Evolutionary conservation across 1,140 invertebrate species (phyloP).

Genomic region (Drosophila jambulina): DNA sequence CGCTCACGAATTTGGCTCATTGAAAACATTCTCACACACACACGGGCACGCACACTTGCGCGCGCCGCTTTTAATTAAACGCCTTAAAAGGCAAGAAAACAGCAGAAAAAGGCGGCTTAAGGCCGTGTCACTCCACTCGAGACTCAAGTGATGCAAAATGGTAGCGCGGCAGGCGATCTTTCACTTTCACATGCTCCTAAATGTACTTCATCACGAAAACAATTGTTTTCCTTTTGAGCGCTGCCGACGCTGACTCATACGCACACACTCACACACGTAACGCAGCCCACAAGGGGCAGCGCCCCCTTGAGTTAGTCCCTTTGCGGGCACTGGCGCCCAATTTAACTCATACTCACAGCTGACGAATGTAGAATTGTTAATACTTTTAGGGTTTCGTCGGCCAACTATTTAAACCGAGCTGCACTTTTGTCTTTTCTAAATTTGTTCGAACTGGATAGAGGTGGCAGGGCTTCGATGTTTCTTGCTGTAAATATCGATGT

Average conservation of each 20-base stretch:
- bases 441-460: conserved; percentile 10
- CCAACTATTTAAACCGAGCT: conserved; percentile 25
- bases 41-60: background rate
- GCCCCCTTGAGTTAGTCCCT: conserved; percentile 8
- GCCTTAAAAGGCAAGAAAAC: conserved; percentile 54
- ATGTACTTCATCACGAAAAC: conserved; percentile 4
- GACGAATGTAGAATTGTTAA: conserved; percentile 34
- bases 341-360: conserved; percentile 46
- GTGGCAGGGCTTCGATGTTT: background rate
- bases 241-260: conserved; percentile 52
- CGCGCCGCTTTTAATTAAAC: conserved; percentile 34
- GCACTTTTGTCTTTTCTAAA: conserved; percentile 40
- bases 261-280: conserved; percentile 14
- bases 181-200: conserved; percentile 10
- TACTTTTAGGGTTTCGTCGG: conserved; percentile 29
- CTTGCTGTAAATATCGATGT: background rate
- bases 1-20: conserved; percentile 38
- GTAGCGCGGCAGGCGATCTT: conserved; percentile 4
- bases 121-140: conserved; percentile 16
- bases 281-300: conserved; percentile 12
- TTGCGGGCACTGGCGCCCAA: no score
- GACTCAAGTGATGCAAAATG: conserved; percentile 16
- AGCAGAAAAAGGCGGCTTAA: conserved; percentile 29
- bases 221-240: conserved; percentile 41
- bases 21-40: conserved; percentile 45